Evolutionary conservation across 2,888 invertebrate genomes (phyloP).

Genomic region (Heliconius hortense): DNA sequence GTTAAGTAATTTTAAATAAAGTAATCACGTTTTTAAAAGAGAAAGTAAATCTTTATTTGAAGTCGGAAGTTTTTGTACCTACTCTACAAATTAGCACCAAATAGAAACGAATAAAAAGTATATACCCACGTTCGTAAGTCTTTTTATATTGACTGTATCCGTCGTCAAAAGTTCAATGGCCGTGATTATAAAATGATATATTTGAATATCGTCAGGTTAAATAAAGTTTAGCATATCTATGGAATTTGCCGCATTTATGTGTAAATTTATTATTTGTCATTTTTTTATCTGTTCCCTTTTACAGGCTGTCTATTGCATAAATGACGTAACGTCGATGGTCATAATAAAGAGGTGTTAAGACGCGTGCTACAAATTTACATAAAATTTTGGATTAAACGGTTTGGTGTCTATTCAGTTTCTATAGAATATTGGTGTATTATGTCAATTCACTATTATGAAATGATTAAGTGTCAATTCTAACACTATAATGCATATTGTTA

Average conservation of each 20-base stretch:
- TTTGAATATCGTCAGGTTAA: constrained; percentile 59
- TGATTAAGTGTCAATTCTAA: constrained; percentile 1
- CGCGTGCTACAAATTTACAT: constrained; percentile 50
- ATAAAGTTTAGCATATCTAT: constrained; percentile 76
- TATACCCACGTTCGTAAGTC: constrained; percentile 43
- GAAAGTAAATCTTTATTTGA: constrained; percentile 33
- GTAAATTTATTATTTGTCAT: constrained; percentile 59
- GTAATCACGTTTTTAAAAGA: constrained; percentile 15
- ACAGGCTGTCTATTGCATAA: constrained; percentile 41
- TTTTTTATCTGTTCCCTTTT: constrained; percentile 39
- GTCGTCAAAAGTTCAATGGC: constrained; percentile 61
- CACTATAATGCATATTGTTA: no score
- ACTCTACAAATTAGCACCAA: constrained; percentile 30
- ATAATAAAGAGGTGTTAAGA: constrained; percentile 40
- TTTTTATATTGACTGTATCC: constrained; percentile 59
- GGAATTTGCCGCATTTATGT: constrained; percentile 61
- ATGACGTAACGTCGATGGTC: constrained; percentile 34
- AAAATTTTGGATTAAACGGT: constrained; percentile 41
- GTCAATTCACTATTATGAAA: constrained; percentile 5
- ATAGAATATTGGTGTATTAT: constrained; percentile 14
- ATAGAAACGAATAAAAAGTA: constrained; percentile 34
- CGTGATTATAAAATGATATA: constrained; percentile 45
- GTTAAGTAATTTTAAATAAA: constrained; percentile 6
- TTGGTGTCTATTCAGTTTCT: constrained; percentile 6
- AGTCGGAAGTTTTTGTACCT: constrained; percentile 24